Percentiles rank a stretch among this genome's conserved stretches.
Evolutionary conservation across 1,140 invertebrate species (phyloP).

Genomic region (Anastrepha obliqua): DNA sequence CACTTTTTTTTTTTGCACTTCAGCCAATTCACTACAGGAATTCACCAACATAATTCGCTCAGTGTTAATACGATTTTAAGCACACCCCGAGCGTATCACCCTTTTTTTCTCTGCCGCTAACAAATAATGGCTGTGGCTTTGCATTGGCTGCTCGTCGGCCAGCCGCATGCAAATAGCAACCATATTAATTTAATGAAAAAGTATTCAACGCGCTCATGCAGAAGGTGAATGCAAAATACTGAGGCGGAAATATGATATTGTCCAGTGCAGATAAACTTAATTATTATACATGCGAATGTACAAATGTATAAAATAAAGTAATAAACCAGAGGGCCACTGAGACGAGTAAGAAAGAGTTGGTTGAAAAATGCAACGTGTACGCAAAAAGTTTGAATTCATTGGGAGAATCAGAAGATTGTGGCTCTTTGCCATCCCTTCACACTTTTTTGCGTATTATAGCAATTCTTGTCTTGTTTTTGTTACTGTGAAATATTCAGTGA

Average conservation of each 20-base stretch:
- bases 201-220: slow-evolving; percentile 25
- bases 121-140: neutral
- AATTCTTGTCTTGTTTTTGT: no score
- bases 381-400: no score
- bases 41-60: no score
- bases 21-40: no score
- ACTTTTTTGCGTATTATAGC: no score
- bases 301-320: neutral
- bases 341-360: neutral
- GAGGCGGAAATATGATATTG: slow-evolving; percentile 32
- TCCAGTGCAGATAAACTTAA: slow-evolving; percentile 35
- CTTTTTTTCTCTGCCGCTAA: neutral
- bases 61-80: no score
- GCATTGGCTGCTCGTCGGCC: neutral
- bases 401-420: no score
- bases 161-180: neutral
- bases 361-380: neutral
- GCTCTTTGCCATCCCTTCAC: no score
- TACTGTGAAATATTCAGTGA: neutral
- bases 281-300: slow-evolving; percentile 17
- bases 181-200: slow-evolving; percentile 29
- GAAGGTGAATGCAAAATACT: slow-evolving; percentile 31
- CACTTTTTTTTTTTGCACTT: no score
- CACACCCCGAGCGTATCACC: no score
- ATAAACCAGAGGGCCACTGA: neutral